Evolutionary conservation across 2,888 invertebrate genomes (phyloP), one percentile per base, ranked within the genome.

Genomic region (Nebria brevicollis): DNA sequence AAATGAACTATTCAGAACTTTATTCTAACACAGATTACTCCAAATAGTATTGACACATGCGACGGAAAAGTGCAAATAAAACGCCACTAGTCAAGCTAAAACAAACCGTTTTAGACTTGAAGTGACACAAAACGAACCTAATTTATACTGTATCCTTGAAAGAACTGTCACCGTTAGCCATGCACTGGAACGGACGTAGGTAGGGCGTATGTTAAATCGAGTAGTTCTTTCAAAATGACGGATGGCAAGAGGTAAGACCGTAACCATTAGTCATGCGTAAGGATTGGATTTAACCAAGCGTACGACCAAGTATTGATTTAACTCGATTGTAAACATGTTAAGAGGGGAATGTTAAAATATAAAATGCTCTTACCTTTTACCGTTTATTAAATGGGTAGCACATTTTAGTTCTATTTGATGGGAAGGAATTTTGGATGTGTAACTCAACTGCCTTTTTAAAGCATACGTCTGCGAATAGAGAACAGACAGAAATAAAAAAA

Each of bases 161-260:
- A 75, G 65, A 73, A 78, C 78, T n/a, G 34, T 8, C 65, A 77
- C 72, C 78, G 78, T 72, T 73, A 78, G 25, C 34, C 72, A 78
- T 73, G 73, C 73, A 73, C 13, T 65, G 73, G 78, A 77, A 11
- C 11, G 77, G 77, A 72, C n/a, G 15, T 70, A 6, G 70, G 70
- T 15, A 25, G 5, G 6, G 5, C 25, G 70, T 25, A 11, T 25
- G 15, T 70, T 11, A 34, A 20, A 26, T 70, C 20, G 66, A 66
- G 25, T 66, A 66, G 70, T 70, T 34, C 26, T 70, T 26, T 70
- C 26, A 7, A 34, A 20, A 70, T 70, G 5, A 26, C 70, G 70
- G 34, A 20, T 11, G 13, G n/a, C 20, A 25, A 70, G 11, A 25
- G 54, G 54, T 54, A 54, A 26, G 72, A 77, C 77, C 42, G 13